These are phyloP conservation scores for Gari tellinella DNA, from an alignment of 2,888 invertebrate species.

Conservation along the genomic window DNA sequence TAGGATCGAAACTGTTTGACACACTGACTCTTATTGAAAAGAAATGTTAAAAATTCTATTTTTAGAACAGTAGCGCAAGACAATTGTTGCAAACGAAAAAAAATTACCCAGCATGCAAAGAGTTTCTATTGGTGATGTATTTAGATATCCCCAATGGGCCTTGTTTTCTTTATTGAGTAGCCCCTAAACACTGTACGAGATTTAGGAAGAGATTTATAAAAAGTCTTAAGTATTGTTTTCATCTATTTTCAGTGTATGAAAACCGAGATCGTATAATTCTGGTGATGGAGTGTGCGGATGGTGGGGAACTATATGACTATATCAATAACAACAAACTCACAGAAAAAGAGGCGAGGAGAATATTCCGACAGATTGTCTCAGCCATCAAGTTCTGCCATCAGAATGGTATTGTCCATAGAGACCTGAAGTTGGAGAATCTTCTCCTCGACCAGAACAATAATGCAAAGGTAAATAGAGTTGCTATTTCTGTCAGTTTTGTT, in stretches of 20 bases:
- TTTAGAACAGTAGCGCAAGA: too few species aligned
- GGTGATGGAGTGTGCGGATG: constrained; percentile 99
- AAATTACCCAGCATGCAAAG: too few species aligned
- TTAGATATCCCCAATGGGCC: too few species aligned
- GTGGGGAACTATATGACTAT: constrained; percentile 98
- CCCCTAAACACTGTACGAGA: too few species aligned
- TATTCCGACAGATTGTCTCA: constrained; percentile 90
- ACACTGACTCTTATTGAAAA: too few species aligned
- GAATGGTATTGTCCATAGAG: constrained; percentile 91
- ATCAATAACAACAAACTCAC: constrained; percentile 90
- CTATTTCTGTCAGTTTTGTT: not conserved
- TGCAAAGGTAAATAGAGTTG: constrained; percentile 90
- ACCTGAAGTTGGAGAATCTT: constrained; percentile 91
- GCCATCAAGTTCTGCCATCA: constrained; percentile 91
- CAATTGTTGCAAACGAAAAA: too few species aligned
- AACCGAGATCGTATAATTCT: constrained; percentile 99
- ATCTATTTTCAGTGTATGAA: constrained; percentile 94
- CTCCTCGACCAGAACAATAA: constrained; percentile 94
- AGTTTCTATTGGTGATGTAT: too few species aligned
- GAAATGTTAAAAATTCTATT: too few species aligned
- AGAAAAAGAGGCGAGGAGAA: constrained; percentile 89
- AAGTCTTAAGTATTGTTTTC: too few species aligned
- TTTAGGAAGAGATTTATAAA: too few species aligned
- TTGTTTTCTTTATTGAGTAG: too few species aligned
- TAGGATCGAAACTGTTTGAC: too few species aligned